Evolutionary conservation across 2,113 vertebrate species (phyloP), one percentile per base, ranked within the genome.

Genomic region (Albula goreensis): DNA sequence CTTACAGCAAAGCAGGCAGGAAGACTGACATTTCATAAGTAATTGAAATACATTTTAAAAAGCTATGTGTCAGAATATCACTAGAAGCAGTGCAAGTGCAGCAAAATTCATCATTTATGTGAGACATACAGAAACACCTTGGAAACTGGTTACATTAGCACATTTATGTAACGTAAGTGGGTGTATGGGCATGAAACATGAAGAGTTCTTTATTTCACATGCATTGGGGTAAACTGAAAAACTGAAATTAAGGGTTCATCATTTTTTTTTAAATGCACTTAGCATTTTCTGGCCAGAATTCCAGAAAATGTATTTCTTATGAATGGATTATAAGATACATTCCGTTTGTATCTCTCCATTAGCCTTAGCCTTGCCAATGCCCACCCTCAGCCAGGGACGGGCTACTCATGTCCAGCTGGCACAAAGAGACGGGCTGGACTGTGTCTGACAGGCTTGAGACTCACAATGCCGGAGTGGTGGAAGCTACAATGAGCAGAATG

Each of bases 121-220:
- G 93, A 92, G 94, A 95, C 95, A 94, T 95, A 94, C 92, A 93
- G 92, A 90, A 89, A 86, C 90, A 91, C 90, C 84, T 86, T 86
- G 93, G 92, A 94, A 94, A 96, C 95, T 94, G 95, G 95, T 89
- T 93, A 93, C 87, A 93, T 91, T 89, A 89, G 89, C 92, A 92
- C 91, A 93, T 89, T 90, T 91, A 63, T 63, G 60, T 63, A 90
- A 90, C 90, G 89, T 93, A 93, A 94, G 93, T 41, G 31, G 31
- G 31, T 41, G 93, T 95, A 93, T 95, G 93, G 93, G 91, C 91
- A 92, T 93, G 92, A 92, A 94, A 94, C 89, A 92, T 91, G 88
- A 93, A 91, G 89, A 41, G 88, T 91, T 93, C 12, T 11, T 60
- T 15, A 11, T 60, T 92, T 93, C 92, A 93, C 90, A 90, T 82